Evolutionary conservation across 1,140 invertebrate genomes (phyloP), one percentile per base, ranked within the genome.

Genomic region (Heliconius eleuchia): DNA sequence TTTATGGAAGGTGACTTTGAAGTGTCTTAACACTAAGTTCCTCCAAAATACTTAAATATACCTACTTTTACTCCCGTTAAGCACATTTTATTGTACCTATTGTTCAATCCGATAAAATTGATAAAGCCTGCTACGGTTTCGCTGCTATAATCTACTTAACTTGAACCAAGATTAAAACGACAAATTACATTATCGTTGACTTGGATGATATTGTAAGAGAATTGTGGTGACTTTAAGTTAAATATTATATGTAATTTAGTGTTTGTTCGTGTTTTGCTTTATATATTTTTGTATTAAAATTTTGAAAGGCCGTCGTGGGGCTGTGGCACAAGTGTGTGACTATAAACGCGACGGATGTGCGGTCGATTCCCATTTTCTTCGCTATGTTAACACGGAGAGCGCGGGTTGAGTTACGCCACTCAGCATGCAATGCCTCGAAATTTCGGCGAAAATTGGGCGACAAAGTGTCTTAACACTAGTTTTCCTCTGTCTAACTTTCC

Each of bases 91-190:
- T 66, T 66, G 23, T 66, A 66, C 60, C 60, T 66, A 66, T 11
- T 27, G 19, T 27, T 66, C 60, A 66, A 66, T 66, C 27, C 60
- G 60, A 66, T 66, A 66, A 30, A 66, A 66, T 66, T 66, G 60
- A 66, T 66, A 66, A 66, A 66, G 60, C 60, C 23, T 16, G 60
- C 60, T 66, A 66, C 60, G 60, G 60, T 66, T 66, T 66, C 60
- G 60, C 60, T 13, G 23, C 60, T 27, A 66, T 66, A 66, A 66
- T 66, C 60, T 66, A 66, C 60, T 66, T 66, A 66, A 66, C 60
- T 66, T 66, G 60, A 66, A 30, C 60, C 60, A 66, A 66, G 60
- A 66, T 66, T 66, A 30, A 66, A 66, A 66, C 23, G 60, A 66
- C 57, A 66, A 66, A 66, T 66, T 66, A 66, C 57, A 66, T 66